A percentile compares a stretch with the other conserved stretches of the same genome.
phyloP scores from a whole-genome alignment of 2,888 invertebrate species.

The Dryadula phaetusa region DNA sequence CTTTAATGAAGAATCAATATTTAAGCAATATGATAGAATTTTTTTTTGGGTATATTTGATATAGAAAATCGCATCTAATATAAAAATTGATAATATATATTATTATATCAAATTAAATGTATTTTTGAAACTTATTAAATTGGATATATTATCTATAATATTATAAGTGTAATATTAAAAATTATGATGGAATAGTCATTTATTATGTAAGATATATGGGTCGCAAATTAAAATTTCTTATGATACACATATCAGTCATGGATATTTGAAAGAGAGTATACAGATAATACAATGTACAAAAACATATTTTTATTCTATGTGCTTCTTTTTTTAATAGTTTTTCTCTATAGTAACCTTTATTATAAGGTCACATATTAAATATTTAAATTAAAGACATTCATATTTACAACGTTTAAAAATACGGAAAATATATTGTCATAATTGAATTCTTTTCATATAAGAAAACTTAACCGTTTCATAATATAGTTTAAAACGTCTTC shows the following conservation, averaged over 20 bases:
- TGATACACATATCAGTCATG: slow-evolving; percentile 45
- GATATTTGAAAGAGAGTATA: slow-evolving; percentile 11
- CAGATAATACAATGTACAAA: slow-evolving; percentile 1
- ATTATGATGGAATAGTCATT: background rate
- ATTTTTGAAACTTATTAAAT: background rate
- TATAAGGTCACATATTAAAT: too few relatives aligned
- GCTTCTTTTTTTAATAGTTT: background rate
- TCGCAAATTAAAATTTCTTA: slow-evolving; percentile 35
- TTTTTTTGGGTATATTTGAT: background rate
- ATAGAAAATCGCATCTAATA: background rate
- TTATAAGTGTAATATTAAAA: slow-evolving; percentile 2
- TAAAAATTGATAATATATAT: background rate
- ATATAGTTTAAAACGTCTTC: too few relatives aligned
- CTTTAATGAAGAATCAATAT: background rate
- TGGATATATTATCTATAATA: slow-evolving; percentile 6
- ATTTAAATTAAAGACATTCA: too few relatives aligned
- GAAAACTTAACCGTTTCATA: too few relatives aligned
- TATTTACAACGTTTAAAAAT: too few relatives aligned
- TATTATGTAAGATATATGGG: background rate
- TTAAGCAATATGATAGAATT: background rate
- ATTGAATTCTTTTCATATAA: too few relatives aligned
- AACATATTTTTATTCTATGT: background rate
- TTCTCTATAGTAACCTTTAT: too few relatives aligned
- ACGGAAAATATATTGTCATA: too few relatives aligned
- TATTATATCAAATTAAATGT: slow-evolving; percentile 3